These are phyloP conservation scores for Melospiza melodia DNA, from an alignment of 2,113 vertebrate species.

Conservation along the genomic window DNA sequence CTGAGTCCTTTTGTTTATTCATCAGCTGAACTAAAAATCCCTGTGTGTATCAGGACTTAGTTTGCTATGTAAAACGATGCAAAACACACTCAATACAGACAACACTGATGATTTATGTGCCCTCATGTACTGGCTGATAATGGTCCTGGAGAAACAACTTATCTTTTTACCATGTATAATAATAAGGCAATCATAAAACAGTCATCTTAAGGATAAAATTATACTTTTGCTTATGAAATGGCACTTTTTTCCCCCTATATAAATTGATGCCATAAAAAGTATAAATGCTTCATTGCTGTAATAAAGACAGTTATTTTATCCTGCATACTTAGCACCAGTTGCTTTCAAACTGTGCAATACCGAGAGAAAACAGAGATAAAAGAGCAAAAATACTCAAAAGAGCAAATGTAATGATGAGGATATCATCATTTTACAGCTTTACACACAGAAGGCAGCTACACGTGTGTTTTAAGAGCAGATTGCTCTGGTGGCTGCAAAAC, in stretches of 20 bases:
- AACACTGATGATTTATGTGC: not conserved
- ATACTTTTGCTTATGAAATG: not conserved
- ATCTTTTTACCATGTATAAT: not conserved
- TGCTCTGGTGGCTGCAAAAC: not conserved
- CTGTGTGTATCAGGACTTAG: not conserved
- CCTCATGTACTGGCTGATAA: not conserved
- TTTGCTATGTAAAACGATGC: not conserved
- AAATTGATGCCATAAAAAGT: not conserved
- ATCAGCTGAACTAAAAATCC: not conserved
- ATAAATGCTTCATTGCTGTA: not conserved
- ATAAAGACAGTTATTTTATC: not conserved
- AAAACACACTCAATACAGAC: not conserved
- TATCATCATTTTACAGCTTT: not conserved
- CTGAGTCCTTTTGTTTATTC: not conserved
- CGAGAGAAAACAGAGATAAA: not conserved
- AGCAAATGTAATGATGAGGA: not conserved
- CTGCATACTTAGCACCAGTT: not conserved
- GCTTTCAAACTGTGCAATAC: not conserved
- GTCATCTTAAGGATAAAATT: not conserved
- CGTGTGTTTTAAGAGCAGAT: not conserved
- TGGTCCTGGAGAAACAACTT: not conserved
- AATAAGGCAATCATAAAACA: not conserved
- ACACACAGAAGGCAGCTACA: not conserved
- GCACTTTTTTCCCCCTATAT: not conserved
- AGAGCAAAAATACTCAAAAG: not conserved